Percentiles rank a stretch among this genome's conserved stretches.
phyloP scores from a whole-genome alignment of 2,797 vertebrate species.

The Paratrypauchen microcephalus region DNA sequence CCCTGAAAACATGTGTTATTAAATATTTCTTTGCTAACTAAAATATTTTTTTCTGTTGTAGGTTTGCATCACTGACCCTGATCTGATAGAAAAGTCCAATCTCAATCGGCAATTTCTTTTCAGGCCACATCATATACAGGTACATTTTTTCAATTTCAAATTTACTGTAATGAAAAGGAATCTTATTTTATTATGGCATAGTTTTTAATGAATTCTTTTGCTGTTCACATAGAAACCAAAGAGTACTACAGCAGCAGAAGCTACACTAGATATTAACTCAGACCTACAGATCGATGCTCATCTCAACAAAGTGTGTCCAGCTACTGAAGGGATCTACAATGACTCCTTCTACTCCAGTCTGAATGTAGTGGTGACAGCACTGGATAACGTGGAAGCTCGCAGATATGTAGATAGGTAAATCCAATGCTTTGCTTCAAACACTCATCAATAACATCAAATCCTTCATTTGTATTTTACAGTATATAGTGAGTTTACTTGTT shows the following conservation, averaged over 20 bases:
- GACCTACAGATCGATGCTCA: slow-evolving; percentile 89
- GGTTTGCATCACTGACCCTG: slow-evolving; percentile 95
- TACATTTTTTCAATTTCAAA: slow-evolving; percentile 40
- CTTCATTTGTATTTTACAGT: not conserved
- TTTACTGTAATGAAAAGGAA: not conserved
- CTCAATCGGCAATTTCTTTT: slow-evolving; percentile 98
- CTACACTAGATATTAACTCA: slow-evolving; percentile 89
- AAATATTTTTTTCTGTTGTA: slow-evolving; percentile 47
- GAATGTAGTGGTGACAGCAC: slow-evolving; percentile 89
- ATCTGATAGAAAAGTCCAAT: slow-evolving; percentile 99
- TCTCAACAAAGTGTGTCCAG: slow-evolving; percentile 94
- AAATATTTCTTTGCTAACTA: not conserved
- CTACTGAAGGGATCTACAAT: slow-evolving; percentile 88
- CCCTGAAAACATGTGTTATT: not conserved
- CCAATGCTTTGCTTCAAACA: slow-evolving; percentile 2
- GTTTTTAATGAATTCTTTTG: not conserved
- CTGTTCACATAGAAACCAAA: slow-evolving; percentile 85
- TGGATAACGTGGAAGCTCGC: slow-evolving; percentile 97
- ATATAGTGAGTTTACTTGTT: not conserved
- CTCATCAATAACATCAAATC: not conserved
- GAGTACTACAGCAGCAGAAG: slow-evolving; percentile 91
- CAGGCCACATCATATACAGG: slow-evolving; percentile 96
- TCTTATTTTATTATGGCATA: not conserved
- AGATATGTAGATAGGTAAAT: slow-evolving; percentile 96
- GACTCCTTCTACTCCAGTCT: slow-evolving; percentile 88